Base-by-base conservation (phyloP, 2,797 vertebrate species). In the Enoplosus armatus region DNA sequence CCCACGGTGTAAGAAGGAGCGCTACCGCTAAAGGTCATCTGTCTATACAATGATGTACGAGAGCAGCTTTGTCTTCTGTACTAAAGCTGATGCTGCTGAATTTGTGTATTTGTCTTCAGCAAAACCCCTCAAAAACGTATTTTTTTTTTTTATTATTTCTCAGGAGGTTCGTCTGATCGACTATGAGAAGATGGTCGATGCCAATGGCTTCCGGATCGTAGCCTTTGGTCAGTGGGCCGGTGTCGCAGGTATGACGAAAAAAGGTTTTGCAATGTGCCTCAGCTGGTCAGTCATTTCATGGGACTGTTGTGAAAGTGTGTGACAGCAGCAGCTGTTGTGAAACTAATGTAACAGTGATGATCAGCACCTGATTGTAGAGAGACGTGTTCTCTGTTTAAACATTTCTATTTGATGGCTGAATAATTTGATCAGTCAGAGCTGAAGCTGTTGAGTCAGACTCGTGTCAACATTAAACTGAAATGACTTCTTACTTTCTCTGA, bases 171-270 rank as follows among this genome's bases (percentile, higher is more conserved):
- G 98, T 73, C 96, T 99, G 65, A 97, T 99, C 86, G 98, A 99
- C 95, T 99, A 99, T 82, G 98, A 99, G 94, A 99, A 99, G 94
- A 99, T 99, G 98, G 97, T 99, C 54, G 97, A 99, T 56, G 87
- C 97, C 33, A 97, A 96, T 86, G 98, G 98, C 79, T 94, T 88
- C 77, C 93, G 98, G 65, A 97, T 99, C 33, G 98, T 99, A 63
- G 98, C 98, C 0, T 99, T 99, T 79, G 98, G 98, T 61, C 96
- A 99, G 88, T 99, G 98, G 98, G 98, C 98, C 11, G 98, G 98
- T 16, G 97, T 99, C 33, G 97, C 98, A 95, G 98, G 98, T 99
- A 48, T 11, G 60, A 14, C 15, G 16, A 18, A 8, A 15, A 20
- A 15, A 26, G 6, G 12, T 41, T 59, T 45, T 47, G 27, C 18